Base-by-base conservation (phyloP, 2,113 vertebrate species). In the Entelurus aequoreus region DNA sequence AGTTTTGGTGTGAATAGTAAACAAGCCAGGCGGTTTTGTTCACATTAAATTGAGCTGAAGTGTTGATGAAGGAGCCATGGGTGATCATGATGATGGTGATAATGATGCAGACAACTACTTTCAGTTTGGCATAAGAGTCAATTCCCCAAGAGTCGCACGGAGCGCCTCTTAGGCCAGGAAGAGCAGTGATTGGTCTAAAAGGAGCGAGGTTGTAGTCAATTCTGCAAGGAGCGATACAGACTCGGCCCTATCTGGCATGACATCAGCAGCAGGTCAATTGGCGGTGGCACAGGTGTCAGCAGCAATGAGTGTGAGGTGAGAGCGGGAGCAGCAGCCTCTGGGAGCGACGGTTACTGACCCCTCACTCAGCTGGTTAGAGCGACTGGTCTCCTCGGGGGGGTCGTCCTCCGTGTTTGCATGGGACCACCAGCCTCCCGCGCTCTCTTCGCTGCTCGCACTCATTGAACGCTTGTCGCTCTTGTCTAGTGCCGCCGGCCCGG, bases 321-420 rank as follows among this genome's bases (percentile, higher is more conserved):
- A 62, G 78, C 76, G 79, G 71, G 66, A 66, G 60, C 50, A 75
- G 80, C 75, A 83, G 79, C 65, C 28, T 72, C 69, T 73, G 68
- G 70, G 78, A 79, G 74, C 75, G 68, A 76, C 50, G 67, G 78
- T 87, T 86, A 91, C 90, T 89, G 86, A 98, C 89, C 91, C 88
- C 82, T 97, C 94, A 1, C 95, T 98, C 85, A 98, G 92, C 75
- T 98, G 96, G 76, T 98, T 89, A 87, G 94, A 98, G 88, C 95
- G 98, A 80, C 96, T 96, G 0, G 91, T 93, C 87, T 99, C 96
- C 0, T 98, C 95, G 2, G 91, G 94, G 58, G 92, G 93, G 80
- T 97, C 94, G 48, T 97, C 95, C 9, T 98, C 96, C 0, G 93
- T 94, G 68, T 89, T 92, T 44, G 97, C 88, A 80, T 98, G 96